Evolutionary conservation across 2,797 vertebrate genomes (phyloP).

Genomic region (Streptopelia turtur): DNA sequence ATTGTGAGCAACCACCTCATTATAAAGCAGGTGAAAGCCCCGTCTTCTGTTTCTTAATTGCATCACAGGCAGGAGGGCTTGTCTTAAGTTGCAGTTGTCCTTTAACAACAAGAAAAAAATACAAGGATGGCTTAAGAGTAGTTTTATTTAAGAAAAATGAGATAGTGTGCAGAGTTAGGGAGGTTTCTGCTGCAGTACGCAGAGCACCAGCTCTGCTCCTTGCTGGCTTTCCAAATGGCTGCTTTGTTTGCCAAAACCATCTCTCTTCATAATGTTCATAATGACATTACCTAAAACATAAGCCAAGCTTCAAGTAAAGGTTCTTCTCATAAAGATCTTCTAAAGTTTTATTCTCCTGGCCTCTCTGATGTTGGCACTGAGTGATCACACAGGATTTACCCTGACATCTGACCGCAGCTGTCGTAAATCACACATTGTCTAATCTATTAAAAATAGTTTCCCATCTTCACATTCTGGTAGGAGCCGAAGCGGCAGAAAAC

Average conservation of each 20-base stretch:
- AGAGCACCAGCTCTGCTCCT: background rate
- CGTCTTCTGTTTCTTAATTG: background rate
- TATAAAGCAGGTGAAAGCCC: background rate
- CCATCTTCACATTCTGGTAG: background rate
- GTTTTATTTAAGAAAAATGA: background rate
- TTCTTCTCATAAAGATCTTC: constrained; percentile 6
- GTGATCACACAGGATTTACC: background rate
- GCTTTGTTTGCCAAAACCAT: constrained; percentile 24
- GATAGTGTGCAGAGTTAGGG: background rate
- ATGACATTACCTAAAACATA: background rate
- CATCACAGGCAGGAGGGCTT: background rate
- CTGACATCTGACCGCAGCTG: background rate
- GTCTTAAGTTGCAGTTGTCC: background rate
- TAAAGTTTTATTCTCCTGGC: background rate
- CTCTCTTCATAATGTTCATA: constrained; percentile 32
- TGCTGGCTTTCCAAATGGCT: background rate
- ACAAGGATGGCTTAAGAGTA: background rate
- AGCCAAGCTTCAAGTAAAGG: background rate
- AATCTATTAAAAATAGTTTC: background rate
- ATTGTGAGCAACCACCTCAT: background rate
- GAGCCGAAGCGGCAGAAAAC: background rate
- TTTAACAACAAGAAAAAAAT: background rate
- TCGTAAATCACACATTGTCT: background rate
- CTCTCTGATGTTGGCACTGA: background rate
- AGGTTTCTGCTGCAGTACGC: background rate